Percentiles rank a stretch among this genome's conserved stretches.
Conservation (phyloP, 2,113 vertebrate genomes). For the Oryctolagus cuniculus region DNA sequence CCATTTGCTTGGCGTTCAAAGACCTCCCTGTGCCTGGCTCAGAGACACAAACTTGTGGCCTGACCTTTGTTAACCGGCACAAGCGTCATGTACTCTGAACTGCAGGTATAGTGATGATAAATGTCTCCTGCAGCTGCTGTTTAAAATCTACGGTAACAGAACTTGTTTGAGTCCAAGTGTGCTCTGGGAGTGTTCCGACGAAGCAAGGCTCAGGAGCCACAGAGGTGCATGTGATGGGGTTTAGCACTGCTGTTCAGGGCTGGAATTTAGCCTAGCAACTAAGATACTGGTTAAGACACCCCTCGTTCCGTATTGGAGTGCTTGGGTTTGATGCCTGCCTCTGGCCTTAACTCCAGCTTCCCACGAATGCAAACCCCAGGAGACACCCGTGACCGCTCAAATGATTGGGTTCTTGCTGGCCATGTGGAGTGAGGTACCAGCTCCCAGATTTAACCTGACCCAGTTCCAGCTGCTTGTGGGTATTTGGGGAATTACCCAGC, state of each 20-base stretch:
- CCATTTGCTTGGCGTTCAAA: slow-evolving; percentile 65
- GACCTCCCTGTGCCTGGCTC: slow-evolving; percentile 62
- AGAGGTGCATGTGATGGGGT: background rate
- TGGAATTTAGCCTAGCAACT: no score
- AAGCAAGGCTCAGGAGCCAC: slow-evolving; percentile 21
- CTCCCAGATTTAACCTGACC: no score
- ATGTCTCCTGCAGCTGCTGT: background rate
- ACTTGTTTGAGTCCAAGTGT: background rate
- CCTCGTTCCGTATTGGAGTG: no score
- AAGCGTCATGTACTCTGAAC: background rate
- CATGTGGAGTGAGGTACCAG: no score
- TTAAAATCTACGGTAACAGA: background rate
- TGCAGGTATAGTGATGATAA: background rate
- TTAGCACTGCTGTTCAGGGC: background rate
- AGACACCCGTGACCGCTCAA: no score
- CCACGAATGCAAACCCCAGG: no score
- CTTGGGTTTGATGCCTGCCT: no score
- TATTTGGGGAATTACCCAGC: no score
- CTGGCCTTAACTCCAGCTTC: no score
- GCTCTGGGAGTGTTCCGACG: background rate
- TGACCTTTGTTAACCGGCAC: slow-evolving; percentile 35
- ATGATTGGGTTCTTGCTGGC: no score
- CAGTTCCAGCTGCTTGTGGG: no score
- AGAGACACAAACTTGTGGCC: slow-evolving; percentile 2
- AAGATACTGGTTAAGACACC: no score